These are phyloP conservation scores for Nasonia vitripennis DNA, from an alignment of 1,140 invertebrate genomes.

Conservation along the genomic window DNA sequence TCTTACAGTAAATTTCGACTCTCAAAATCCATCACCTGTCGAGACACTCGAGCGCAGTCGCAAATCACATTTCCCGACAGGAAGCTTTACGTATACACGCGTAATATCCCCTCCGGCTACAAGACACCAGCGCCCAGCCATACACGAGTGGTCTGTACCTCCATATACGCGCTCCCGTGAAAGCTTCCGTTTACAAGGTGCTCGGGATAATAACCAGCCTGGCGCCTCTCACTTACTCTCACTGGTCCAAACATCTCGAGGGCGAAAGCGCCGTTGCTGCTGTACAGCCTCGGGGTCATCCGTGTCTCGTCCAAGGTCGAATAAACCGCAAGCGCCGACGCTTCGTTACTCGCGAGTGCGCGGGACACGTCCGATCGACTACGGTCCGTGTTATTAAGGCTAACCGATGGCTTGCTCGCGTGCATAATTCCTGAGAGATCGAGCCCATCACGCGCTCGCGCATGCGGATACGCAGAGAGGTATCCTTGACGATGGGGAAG, in stretches of 20 bases:
- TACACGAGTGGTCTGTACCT: too few relatives aligned
- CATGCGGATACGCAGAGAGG: background rate
- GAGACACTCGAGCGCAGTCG: too few relatives aligned
- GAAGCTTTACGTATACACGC: too few relatives aligned
- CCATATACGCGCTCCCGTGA: background rate
- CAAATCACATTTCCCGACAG: too few relatives aligned
- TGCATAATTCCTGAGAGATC: constrained; percentile 1
- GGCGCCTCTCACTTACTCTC: background rate
- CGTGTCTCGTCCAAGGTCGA: background rate
- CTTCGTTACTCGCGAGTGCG: background rate
- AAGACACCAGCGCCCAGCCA: too few relatives aligned
- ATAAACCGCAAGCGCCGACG: background rate
- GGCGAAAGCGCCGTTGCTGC: background rate
- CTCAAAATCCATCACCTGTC: too few relatives aligned
- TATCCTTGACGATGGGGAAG: background rate
- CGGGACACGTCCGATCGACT: background rate
- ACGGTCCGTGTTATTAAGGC: background rate
- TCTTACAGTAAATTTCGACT: too few relatives aligned
- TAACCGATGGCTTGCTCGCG: background rate
- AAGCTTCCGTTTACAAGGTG: constrained; percentile 9
- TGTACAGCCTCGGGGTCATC: background rate
- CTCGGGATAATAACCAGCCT: constrained; percentile 10
- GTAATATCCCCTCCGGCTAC: too few relatives aligned
- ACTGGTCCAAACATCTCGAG: background rate
- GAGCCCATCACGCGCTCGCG: background rate